These are phyloP conservation scores for Galeruca laticollis DNA, from an alignment of 2,888 invertebrate genomes.

Conservation along the genomic window DNA sequence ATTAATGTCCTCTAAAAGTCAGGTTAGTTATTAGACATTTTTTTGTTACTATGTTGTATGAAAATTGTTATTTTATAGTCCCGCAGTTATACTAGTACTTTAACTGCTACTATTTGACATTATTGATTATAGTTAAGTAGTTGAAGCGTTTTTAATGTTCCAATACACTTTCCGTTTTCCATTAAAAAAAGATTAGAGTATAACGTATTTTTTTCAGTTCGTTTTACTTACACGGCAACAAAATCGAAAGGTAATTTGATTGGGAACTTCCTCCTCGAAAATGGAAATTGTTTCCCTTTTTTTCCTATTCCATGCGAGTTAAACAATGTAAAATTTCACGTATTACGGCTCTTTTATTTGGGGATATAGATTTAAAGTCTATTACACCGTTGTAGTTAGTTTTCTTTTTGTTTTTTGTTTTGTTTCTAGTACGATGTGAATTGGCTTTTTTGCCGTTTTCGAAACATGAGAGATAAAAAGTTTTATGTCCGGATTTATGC, in stretches of 20 bases:
- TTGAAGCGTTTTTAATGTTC: background rate
- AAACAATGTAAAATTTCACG: constrained; percentile 20
- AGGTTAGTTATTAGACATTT: too few relatives aligned
- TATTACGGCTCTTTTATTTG: constrained; percentile 15
- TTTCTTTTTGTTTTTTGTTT: constrained; percentile 5
- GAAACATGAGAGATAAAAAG: constrained; percentile 6
- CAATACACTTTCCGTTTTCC: background rate
- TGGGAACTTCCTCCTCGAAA: constrained; percentile 11
- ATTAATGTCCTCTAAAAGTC: too few relatives aligned
- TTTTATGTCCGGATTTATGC: constrained; percentile 9
- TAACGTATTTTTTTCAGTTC: background rate
- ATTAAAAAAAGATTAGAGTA: constrained; percentile 7
- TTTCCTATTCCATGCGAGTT: constrained; percentile 1
- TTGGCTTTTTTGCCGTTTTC: background rate
- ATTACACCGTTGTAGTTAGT: constrained; percentile 9
- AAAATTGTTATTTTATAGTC: too few relatives aligned
- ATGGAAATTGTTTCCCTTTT: constrained; percentile 15
- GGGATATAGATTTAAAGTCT: constrained; percentile 23
- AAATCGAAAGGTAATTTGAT: constrained; percentile 17
- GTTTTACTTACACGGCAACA: background rate
- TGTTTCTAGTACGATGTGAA: constrained; percentile 2
- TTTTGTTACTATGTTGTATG: too few relatives aligned
- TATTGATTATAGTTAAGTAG: background rate
- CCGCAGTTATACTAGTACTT: too few relatives aligned
- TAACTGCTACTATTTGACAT: too few relatives aligned